Evolutionary conservation across 2,113 vertebrate species (phyloP).

Genomic region (Psittacula cyanocephala): DNA sequence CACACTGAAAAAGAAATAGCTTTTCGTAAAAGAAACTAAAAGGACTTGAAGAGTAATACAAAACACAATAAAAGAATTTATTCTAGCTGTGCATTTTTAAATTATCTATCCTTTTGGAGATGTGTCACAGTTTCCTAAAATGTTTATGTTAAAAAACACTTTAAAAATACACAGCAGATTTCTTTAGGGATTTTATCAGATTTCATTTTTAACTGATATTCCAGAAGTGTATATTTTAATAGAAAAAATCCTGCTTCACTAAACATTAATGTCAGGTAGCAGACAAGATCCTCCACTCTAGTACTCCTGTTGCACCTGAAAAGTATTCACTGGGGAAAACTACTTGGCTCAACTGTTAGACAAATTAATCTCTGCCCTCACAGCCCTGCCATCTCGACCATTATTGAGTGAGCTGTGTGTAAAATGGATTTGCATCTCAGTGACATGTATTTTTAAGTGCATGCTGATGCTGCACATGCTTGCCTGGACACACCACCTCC

Average conservation of each 20-base stretch:
- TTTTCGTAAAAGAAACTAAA: slow-evolving; percentile 45
- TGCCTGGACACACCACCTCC: not conserved
- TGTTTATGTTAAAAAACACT: not conserved
- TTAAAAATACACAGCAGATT: not conserved
- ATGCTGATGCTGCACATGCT: not conserved
- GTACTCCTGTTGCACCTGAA: not conserved
- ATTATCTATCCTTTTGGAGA: not conserved
- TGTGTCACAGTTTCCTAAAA: not conserved
- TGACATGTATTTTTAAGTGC: not conserved
- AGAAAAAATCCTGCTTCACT: not conserved
- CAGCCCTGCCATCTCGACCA: not conserved
- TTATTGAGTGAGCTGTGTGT: not conserved
- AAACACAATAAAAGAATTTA: slow-evolving; percentile 29
- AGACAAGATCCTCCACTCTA: not conserved
- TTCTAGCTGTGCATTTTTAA: not conserved
- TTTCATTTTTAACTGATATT: not conserved
- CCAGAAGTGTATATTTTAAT: not conserved
- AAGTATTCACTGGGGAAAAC: not conserved
- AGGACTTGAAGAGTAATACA: slow-evolving; percentile 41
- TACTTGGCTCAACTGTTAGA: not conserved
- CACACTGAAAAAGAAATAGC: slow-evolving; percentile 17
- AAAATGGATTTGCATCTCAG: not conserved
- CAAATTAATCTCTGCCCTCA: not conserved
- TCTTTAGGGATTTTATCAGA: not conserved
- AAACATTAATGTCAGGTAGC: not conserved